Conservation (phyloP, 2,113 vertebrate genomes). For the Stictonetta naevosa region DNA sequence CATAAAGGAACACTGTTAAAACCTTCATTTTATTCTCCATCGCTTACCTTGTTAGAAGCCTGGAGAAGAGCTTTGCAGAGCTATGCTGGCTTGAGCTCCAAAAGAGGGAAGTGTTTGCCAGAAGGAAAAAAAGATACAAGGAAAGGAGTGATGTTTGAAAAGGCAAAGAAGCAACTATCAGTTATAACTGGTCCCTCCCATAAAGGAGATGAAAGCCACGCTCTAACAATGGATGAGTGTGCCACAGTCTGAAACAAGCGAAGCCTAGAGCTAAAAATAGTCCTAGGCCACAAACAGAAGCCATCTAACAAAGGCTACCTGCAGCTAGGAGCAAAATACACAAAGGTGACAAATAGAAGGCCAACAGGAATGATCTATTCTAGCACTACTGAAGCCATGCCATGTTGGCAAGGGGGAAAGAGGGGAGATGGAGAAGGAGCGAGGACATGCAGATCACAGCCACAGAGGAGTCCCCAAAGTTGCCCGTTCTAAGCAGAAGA, state of each 20-base stretch:
- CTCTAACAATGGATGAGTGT: slow-evolving; percentile 51
- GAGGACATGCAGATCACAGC: slow-evolving; percentile 35
- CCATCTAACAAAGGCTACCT: slow-evolving; percentile 56
- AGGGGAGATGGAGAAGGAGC: slow-evolving; percentile 1
- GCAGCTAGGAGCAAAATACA: slow-evolving; percentile 53
- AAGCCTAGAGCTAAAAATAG: slow-evolving; percentile 61
- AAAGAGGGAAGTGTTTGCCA: slow-evolving; percentile 67
- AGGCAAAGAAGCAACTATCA: slow-evolving; percentile 63
- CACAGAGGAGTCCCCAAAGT: slow-evolving; percentile 9
- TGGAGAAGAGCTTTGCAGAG: slow-evolving; percentile 66
- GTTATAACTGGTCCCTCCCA: slow-evolving; percentile 36
- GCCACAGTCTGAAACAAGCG: slow-evolving; percentile 45
- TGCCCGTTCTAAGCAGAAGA: slow-evolving; percentile 25
- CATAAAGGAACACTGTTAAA: slow-evolving; percentile 15
- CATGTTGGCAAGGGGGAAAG: not conserved
- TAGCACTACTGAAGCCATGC: slow-evolving; percentile 21
- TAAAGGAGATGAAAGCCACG: slow-evolving; percentile 30
- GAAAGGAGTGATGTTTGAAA: slow-evolving; percentile 69
- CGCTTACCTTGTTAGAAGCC: slow-evolving; percentile 67
- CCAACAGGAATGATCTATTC: slow-evolving; percentile 11
- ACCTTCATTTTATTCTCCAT: slow-evolving; percentile 36
- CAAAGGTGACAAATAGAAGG: slow-evolving; percentile 21
- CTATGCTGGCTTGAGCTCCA: slow-evolving; percentile 70
- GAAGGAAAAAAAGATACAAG: slow-evolving; percentile 67
- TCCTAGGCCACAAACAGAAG: slow-evolving; percentile 65